Evolutionary conservation across 2,797 vertebrate genomes (phyloP).

Genomic region (Coregonus sp.): DNA sequence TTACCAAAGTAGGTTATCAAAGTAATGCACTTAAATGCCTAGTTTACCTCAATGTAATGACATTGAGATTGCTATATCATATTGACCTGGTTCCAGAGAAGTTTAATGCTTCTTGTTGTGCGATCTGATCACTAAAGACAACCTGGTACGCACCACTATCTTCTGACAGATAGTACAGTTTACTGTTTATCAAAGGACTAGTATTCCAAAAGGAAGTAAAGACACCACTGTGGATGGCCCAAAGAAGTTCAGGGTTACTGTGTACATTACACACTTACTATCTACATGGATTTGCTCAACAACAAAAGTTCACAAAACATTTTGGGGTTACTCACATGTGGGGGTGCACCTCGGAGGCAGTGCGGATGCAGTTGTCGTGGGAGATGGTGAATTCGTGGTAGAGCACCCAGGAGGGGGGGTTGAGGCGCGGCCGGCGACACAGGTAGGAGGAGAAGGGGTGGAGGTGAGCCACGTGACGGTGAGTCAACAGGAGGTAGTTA

Average conservation of each 20-base stretch:
- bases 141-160: neutral
- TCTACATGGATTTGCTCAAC: neutral
- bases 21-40: neutral
- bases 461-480: constrained; percentile 92
- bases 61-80: neutral
- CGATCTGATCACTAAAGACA: neutral
- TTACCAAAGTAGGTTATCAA: neutral
- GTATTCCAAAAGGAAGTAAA: neutral
- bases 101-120: neutral
- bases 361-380: constrained; percentile 90
- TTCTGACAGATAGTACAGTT: neutral
- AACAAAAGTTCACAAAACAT: neutral
- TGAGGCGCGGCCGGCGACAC: constrained; percentile 73
- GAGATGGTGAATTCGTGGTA: constrained; percentile 95
- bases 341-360: constrained; percentile 88
- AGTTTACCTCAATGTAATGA: no score
- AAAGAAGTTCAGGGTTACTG: no score
- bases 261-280: neutral
- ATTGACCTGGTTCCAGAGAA: neutral
- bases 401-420: constrained; percentile 87
- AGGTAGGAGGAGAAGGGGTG: constrained; percentile 85
- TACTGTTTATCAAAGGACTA: neutral
- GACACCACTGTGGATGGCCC: neutral
- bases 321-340: constrained; percentile 82
- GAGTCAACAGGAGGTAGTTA: constrained; percentile 92